Conservation (phyloP, 2,113 vertebrate species). For the Chaetodon auriga region DNA sequence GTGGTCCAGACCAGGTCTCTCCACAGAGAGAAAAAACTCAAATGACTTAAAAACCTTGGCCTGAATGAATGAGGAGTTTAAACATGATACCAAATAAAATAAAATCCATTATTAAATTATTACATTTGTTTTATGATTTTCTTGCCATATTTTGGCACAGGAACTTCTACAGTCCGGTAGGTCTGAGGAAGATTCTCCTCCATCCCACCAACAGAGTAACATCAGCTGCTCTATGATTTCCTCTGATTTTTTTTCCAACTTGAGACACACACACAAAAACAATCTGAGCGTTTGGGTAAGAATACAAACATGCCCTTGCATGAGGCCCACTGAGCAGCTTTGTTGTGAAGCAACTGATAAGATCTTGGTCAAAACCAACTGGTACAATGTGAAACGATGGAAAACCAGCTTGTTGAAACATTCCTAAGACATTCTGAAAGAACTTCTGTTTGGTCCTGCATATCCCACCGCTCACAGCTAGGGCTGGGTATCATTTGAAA, state of each 20-base stretch:
- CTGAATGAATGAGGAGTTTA: no score
- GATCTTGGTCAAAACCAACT: neutral
- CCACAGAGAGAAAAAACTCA: no score
- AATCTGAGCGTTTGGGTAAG: neutral
- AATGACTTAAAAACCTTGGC: no score
- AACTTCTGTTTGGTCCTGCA: constrained; percentile 13
- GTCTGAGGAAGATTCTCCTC: no score
- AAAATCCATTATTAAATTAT: no score
- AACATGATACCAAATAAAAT: no score
- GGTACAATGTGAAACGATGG: neutral
- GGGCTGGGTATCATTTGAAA: neutral
- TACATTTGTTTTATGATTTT: neutral
- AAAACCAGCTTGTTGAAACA: neutral
- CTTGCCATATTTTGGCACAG: neutral
- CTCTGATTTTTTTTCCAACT: no score
- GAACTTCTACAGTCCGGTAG: neutral
- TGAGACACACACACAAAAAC: neutral
- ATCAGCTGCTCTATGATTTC: neutral
- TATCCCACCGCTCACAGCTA: neutral
- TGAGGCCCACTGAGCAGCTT: neutral
- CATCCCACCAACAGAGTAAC: no score
- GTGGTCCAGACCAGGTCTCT: neutral
- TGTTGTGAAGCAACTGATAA: neutral
- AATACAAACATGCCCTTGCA: neutral
- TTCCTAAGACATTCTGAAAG: constrained; percentile 5